A percentile compares a stretch with the other conserved stretches of the same genome.
Evolutionary conservation across 2,888 invertebrate species (phyloP).

Genomic region (Drosophila acutilabella): DNA sequence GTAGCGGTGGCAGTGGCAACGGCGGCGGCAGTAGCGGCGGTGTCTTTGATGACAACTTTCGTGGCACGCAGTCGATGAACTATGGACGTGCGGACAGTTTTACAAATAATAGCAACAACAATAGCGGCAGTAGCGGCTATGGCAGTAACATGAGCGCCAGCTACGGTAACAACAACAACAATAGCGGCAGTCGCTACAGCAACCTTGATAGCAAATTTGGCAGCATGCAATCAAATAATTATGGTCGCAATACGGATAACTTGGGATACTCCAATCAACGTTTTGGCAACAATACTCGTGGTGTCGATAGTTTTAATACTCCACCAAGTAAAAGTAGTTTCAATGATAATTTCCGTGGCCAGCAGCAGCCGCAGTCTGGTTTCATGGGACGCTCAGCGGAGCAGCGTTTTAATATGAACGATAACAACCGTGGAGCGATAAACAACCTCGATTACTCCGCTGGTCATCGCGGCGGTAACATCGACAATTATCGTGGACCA

Average conservation of each 20-base stretch:
- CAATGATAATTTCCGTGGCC: slow-evolving; percentile 34
- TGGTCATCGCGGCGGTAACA: slow-evolving; percentile 7
- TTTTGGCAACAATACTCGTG: slow-evolving; percentile 23
- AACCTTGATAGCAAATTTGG: slow-evolving; percentile 41
- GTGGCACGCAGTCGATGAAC: slow-evolving; percentile 31
- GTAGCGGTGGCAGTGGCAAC: slow-evolving; percentile 23
- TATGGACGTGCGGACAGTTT: slow-evolving; percentile 15
- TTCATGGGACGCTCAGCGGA: slow-evolving; percentile 35
- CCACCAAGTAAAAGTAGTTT: slow-evolving; percentile 28
- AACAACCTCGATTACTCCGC: slow-evolving; percentile 20
- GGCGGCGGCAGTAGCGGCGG: slow-evolving; percentile 15
- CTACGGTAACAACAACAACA: slow-evolving; percentile 13
- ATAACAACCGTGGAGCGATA: slow-evolving; percentile 4
- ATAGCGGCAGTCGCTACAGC: slow-evolving; percentile 30
- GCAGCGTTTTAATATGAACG: slow-evolving; percentile 30
- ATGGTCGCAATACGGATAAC: slow-evolving; percentile 5
- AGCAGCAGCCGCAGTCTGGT: slow-evolving; percentile 13
- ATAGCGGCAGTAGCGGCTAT: not conserved
- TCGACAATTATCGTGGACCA: slow-evolving; percentile 18
- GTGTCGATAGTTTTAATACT: slow-evolving; percentile 5
- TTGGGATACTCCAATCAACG: slow-evolving; percentile 29
- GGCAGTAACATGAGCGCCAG: not conserved
- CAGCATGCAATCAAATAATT: slow-evolving; percentile 34
- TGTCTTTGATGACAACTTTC: slow-evolving; percentile 36
- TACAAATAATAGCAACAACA: slow-evolving; percentile 7